Base-by-base conservation (phyloP, 1,140 invertebrate genomes). In the Papilio polyxenes region DNA sequence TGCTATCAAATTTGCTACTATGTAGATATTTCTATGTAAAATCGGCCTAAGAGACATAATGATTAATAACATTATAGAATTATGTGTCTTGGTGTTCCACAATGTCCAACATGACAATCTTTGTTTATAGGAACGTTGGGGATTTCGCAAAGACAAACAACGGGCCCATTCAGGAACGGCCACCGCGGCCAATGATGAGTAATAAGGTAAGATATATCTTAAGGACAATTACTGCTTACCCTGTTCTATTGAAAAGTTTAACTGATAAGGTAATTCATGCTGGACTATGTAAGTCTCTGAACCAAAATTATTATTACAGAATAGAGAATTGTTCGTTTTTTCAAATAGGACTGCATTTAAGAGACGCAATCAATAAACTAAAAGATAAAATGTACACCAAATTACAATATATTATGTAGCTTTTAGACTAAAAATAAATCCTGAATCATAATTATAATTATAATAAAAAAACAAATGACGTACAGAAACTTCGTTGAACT, bases 131-230 rank as follows among this genome's bases (percentile, higher is more conserved):
- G 74, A 75, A 44, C 74, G 74, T 48, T 44, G 17, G 44, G n/a
- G 40, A 40, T 44, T 44, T 40, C 15, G 4, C 65, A 7, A 72
- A 72, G 40, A 75, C 15, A 75, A 75, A 20, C 40, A 44, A 75
- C 74, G 37, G 40, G 74, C 74, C 40, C 48, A 76, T 76, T 76
- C 75, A 44, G 20, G 48, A 76, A 48, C 40, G 75, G 75, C 75
- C 40, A 48, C 75, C 75, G 40, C 44, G 75, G 75, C 75, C 75
- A 48, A 76, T 76, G 75, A 76, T 76, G 75, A 76, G 44, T 76
- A 51, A 49, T 51, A 76, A 76, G 75, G 75, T 76, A 76, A 76
- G 75, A n/a, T 8, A 3, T 65, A 65, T 31, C 10, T 31, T 65
- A 65, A 65, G 62, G 23, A 65, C 20, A 10, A 65, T 31, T 31